phyloP scores from a whole-genome alignment of 2,113 vertebrate genomes.

The Podarcis raffonei region DNA sequence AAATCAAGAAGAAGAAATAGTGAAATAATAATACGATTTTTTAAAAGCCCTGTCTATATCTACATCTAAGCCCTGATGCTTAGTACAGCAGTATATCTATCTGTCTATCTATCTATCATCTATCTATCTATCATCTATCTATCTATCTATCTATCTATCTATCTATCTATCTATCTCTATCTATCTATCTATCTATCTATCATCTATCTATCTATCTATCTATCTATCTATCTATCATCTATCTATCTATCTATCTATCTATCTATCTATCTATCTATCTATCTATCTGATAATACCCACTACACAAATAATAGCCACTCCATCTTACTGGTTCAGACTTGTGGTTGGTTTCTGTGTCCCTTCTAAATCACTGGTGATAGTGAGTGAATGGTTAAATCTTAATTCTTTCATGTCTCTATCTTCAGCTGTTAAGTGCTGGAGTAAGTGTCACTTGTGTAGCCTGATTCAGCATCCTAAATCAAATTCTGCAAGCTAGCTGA shows the following conservation, averaged over 20 bases:
- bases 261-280: too few relatives aligned
- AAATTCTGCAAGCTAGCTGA: neutral
- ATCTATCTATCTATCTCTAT: too few relatives aligned
- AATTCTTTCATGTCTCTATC: neutral
- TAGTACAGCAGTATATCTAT: neutral
- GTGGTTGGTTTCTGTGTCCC: too few relatives aligned
- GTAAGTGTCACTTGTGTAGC: neutral
- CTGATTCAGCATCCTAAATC: neutral
- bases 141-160: too few relatives aligned
- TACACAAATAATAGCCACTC: too few relatives aligned
- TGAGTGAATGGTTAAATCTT: neutral
- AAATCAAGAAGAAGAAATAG: neutral
- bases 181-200: too few relatives aligned
- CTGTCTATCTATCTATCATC: too few relatives aligned
- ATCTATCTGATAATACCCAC: too few relatives aligned
- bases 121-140: too few relatives aligned
- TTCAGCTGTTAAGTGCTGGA: neutral
- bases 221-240: neutral
- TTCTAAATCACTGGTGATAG: neutral
- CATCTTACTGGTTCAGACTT: neutral
- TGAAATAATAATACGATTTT: neutral
- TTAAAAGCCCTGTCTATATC: neutral
- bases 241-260: too few relatives aligned
- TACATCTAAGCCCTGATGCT: neutral
- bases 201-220: too few relatives aligned